Percentiles rank a stretch among this genome's conserved stretches.
These are phyloP conservation scores for Elachura formosa DNA, from an alignment of 2,113 vertebrate genomes.

Conservation along the genomic window DNA sequence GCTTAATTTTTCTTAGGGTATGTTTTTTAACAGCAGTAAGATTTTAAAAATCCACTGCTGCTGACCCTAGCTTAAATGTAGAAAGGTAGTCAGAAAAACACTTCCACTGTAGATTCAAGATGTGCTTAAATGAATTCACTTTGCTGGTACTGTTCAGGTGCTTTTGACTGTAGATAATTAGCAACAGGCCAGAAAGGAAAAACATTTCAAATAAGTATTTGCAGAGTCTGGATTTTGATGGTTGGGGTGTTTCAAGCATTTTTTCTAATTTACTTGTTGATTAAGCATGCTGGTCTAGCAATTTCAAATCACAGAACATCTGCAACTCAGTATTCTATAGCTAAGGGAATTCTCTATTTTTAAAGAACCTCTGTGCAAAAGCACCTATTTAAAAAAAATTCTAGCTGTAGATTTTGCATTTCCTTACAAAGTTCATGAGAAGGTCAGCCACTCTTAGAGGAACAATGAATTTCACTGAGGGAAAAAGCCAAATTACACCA, in stretches of 20 bases:
- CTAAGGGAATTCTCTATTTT: constrained; percentile 10
- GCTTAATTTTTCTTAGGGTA: neutral
- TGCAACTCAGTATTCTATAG: neutral
- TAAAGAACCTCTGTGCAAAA: neutral
- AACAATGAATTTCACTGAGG: neutral
- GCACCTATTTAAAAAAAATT: neutral
- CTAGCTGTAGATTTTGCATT: neutral
- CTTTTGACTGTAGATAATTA: neutral
- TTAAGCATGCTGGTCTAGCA: neutral
- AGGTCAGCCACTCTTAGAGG: neutral
- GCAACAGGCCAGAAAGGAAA: neutral
- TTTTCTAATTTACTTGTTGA: neutral
- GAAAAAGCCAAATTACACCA: neutral
- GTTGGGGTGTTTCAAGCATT: neutral
- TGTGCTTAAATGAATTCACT: neutral
- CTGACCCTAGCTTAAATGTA: neutral
- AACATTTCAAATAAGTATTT: neutral
- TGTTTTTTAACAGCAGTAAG: neutral
- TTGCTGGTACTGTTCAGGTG: neutral
- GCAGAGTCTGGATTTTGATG: neutral
- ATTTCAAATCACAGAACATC: neutral
- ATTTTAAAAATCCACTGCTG: neutral
- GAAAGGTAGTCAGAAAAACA: neutral
- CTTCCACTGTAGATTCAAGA: neutral
- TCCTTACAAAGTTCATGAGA: neutral